These are phyloP conservation scores for Latrodectus hesperus DNA, from an alignment of 2,888 invertebrate genomes.

Conservation along the genomic window DNA sequence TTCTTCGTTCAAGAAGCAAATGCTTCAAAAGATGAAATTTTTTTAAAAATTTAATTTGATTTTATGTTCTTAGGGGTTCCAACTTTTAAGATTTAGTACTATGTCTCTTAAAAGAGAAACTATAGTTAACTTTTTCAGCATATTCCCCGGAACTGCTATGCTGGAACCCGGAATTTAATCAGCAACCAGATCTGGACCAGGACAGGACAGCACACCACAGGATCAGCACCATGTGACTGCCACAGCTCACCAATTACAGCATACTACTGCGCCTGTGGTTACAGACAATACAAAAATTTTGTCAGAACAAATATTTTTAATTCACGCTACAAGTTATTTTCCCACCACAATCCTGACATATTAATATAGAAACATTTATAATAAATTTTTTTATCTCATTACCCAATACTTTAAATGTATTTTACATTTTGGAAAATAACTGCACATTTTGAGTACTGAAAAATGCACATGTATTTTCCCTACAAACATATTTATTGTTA, in stretches of 20 bases:
- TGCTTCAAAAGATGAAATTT: constrained; percentile 50
- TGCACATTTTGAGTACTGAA: neutral
- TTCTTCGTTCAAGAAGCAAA: constrained; percentile 27
- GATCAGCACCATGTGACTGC: constrained; percentile 66
- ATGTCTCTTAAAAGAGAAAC: constrained; percentile 49
- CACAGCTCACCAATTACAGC: constrained; percentile 68
- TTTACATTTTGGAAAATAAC: too few relatives aligned
- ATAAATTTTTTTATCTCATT: too few relatives aligned
- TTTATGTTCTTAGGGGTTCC: constrained; percentile 33
- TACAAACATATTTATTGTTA: neutral
- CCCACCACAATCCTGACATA: constrained; percentile 47
- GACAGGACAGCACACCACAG: constrained; percentile 57
- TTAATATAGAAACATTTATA: too few relatives aligned
- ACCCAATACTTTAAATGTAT: too few relatives aligned
- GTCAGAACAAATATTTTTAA: constrained; percentile 48
- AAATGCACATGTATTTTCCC: constrained; percentile 17
- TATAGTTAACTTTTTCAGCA: constrained; percentile 29
- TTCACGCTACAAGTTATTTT: constrained; percentile 28
- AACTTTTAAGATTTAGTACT: constrained; percentile 13
- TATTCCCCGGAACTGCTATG: constrained; percentile 64
- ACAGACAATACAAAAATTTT: constrained; percentile 69
- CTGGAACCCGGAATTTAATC: constrained; percentile 67
- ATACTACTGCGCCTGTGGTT: constrained; percentile 70
- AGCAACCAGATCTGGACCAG: constrained; percentile 51
- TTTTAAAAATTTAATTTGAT: constrained; percentile 11